phyloP scores from a whole-genome alignment of 53 echinoderm and acorn worm species.

The Paracentrotus lividus region DNA sequence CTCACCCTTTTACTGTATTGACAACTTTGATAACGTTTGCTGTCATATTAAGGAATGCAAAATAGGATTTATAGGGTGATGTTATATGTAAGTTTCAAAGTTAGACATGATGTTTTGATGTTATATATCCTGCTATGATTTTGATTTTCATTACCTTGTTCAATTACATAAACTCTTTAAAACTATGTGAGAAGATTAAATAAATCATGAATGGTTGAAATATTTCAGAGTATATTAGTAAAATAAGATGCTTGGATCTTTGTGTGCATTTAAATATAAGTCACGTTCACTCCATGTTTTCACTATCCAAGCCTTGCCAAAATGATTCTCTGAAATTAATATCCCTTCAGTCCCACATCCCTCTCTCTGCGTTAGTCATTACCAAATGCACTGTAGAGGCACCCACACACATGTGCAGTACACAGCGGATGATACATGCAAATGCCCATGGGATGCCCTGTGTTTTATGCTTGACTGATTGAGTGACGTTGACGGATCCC shows the following conservation, averaged over 20 bases:
- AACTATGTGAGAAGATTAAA: no score
- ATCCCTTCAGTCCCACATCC: slow-evolving; percentile 16
- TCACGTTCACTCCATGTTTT: background rate
- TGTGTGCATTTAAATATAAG: background rate
- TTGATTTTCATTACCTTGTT: no score
- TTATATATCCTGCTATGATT: no score
- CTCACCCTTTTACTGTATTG: background rate
- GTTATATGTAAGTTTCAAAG: no score
- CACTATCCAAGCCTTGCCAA: background rate
- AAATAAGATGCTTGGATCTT: background rate
- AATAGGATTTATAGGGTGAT: no score
- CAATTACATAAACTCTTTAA: no score
- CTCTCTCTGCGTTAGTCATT: slow-evolving; percentile 43
- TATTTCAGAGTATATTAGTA: background rate
- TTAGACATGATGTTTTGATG: no score
- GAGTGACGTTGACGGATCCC: slow-evolving; percentile 59
- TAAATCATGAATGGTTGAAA: background rate
- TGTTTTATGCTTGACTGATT: slow-evolving; percentile 14
- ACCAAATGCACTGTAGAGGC: background rate
- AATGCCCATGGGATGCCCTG: slow-evolving; percentile 31
- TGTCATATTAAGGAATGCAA: no score
- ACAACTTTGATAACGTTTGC: background rate
- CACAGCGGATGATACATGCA: background rate
- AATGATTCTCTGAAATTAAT: slow-evolving; percentile 37
- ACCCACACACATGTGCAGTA: slow-evolving; percentile 11